These are phyloP conservation scores for Ephialtes manifestator DNA, from an alignment of 2,888 invertebrate species.

Conservation along the genomic window DNA sequence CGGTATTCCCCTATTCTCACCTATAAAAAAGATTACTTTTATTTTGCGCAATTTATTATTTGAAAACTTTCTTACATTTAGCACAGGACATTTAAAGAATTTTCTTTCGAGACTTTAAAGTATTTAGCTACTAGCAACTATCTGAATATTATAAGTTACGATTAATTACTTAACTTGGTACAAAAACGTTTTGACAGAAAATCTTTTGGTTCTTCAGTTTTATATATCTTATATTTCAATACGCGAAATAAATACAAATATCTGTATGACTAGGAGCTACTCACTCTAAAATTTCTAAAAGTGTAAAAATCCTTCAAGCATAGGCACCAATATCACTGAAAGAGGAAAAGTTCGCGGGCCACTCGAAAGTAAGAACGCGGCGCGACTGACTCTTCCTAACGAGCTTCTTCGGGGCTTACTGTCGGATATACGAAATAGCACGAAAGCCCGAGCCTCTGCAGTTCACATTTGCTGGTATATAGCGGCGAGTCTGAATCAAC, in stretches of 20 bases:
- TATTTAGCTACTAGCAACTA: no score
- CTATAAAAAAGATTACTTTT: no score
- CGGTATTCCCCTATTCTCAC: no score
- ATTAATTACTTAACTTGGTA: no score
- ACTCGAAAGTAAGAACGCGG: constrained; percentile 33
- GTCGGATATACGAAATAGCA: constrained; percentile 73
- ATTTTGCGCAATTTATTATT: no score
- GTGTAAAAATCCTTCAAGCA: background rate
- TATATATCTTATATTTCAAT: background rate
- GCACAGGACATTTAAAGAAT: no score
- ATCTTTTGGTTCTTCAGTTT: background rate
- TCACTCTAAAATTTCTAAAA: constrained; percentile 23
- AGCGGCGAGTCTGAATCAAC: constrained; percentile 63
- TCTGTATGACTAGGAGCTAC: background rate
- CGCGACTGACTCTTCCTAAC: constrained; percentile 54
- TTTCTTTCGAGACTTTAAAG: no score
- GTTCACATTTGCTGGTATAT: constrained; percentile 66
- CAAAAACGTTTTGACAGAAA: background rate
- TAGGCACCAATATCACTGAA: background rate
- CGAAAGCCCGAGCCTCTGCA: constrained; percentile 77
- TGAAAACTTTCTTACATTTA: no score
- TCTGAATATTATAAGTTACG: no score
- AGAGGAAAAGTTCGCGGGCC: background rate
- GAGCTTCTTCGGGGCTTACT: constrained; percentile 63
- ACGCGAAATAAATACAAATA: background rate